phyloP scores from a whole-genome alignment of 2,113 vertebrate species.

The Lampris megalopsis region DNA sequence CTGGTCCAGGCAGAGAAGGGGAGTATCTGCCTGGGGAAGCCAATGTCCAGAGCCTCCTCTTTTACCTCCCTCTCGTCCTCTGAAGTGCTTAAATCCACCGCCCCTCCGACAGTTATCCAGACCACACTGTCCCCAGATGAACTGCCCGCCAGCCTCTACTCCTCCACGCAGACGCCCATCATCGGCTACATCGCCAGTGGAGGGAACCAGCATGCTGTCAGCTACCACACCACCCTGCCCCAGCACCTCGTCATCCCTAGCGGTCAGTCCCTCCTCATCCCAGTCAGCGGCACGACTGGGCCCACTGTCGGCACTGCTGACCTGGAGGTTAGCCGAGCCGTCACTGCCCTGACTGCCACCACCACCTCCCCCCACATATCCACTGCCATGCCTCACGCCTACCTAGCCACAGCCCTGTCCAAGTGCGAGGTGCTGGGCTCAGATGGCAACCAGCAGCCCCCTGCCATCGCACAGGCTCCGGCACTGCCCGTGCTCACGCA shows the following conservation, averaged over 20 bases:
- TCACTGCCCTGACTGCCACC: conserved; percentile 86
- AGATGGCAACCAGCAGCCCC: conserved; percentile 59
- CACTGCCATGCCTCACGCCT: conserved; percentile 93
- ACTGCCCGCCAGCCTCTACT: conserved; percentile 90
- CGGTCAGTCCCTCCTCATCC: conserved; percentile 94
- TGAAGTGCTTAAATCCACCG: conserved; percentile 86
- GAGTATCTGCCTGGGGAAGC: conserved; percentile 89
- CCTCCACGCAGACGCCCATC: conserved; percentile 91
- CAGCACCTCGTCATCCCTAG: conserved; percentile 96
- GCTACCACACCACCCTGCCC: conserved; percentile 90
- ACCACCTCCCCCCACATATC: conserved; percentile 87
- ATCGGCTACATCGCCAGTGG: conserved; percentile 92
- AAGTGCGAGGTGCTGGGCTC: conserved; percentile 87
- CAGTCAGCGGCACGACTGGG: conserved; percentile 84
- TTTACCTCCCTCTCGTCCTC: conserved; percentile 82
- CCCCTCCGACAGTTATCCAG: conserved; percentile 93
- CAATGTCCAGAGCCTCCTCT: conserved; percentile 83
- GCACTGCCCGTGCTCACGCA: conserved; percentile 85
- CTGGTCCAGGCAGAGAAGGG: conserved; percentile 88
- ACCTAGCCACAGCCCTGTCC: conserved; percentile 90
- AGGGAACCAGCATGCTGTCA: conserved; percentile 81
- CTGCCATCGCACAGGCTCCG: conserved; percentile 69
- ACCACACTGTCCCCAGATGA: conserved; percentile 89
- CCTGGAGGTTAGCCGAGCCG: conserved; percentile 85
- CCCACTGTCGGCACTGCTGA: conserved; percentile 75